Percentiles rank a stretch among this genome's conserved stretches.
Evolutionary conservation across 2,797 vertebrate species (phyloP).

Genomic region (Merluccius polli): DNA sequence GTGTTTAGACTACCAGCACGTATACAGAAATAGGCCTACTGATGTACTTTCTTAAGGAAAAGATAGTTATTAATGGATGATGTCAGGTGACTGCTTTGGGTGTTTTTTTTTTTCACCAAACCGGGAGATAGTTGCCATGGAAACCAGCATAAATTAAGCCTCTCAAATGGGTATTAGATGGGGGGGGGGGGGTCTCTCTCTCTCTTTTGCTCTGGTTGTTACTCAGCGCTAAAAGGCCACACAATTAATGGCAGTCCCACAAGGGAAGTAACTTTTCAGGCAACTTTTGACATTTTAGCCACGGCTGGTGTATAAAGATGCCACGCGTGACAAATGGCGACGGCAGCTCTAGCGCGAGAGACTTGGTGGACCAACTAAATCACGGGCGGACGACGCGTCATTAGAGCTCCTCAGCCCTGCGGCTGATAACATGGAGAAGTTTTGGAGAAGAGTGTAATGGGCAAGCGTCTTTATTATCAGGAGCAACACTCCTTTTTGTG

Average conservation of each 20-base stretch:
- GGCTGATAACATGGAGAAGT: slow-evolving; percentile 45
- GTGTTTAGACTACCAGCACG: slow-evolving; percentile 79
- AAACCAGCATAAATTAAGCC: slow-evolving; percentile 83
- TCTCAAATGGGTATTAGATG: slow-evolving; percentile 64
- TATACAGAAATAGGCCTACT: slow-evolving; percentile 64
- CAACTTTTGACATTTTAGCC: slow-evolving; percentile 53
- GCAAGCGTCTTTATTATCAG: slow-evolving; percentile 28
- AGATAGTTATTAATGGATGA: slow-evolving; percentile 87
- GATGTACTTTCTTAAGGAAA: slow-evolving; percentile 39
- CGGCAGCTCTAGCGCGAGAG: slow-evolving; percentile 26
- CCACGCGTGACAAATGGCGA: slow-evolving; percentile 59
- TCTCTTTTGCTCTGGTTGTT: slow-evolving; percentile 60
- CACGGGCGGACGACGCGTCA: slow-evolving; percentile 25
- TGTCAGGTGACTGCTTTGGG: slow-evolving; percentile 78
- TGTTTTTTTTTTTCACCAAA: slow-evolving; percentile 64
- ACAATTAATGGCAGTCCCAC: slow-evolving; percentile 57
- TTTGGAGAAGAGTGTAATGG: slow-evolving; percentile 46
- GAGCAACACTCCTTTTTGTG: background rate
- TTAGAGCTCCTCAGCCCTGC: slow-evolving; percentile 49
- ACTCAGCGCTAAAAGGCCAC: slow-evolving; percentile 57
- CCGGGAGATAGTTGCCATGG: slow-evolving; percentile 90
- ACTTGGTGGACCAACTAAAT: slow-evolving; percentile 49
- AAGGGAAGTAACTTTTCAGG: slow-evolving; percentile 64
- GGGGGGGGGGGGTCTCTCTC: slow-evolving; percentile 45
- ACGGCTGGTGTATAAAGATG: slow-evolving; percentile 57